Base-by-base conservation (phyloP, 2,113 vertebrate species). In the Empidonax traillii region DNA sequence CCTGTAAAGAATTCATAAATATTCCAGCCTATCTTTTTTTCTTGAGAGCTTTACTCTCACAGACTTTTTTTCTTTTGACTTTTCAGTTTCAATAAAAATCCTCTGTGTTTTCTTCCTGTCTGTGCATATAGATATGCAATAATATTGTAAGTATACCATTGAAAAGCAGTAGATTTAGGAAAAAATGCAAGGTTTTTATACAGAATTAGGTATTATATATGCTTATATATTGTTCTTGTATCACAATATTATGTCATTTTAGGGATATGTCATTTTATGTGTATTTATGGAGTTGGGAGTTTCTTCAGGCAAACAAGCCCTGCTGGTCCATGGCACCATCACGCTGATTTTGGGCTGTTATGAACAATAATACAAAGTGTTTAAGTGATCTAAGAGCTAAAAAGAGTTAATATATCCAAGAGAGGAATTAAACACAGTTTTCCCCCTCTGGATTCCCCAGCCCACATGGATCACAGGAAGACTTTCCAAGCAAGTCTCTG, bases 301-400 rank as follows among this genome's bases (percentile, higher is more conserved):
- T 72, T 93, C 22, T 25, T 52, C 41, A 56, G 44, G 23, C 28
- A 77, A 66, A 53, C 22, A 24, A 37, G 61, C 18, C 1, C 1
- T 30, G 23, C 20, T 23, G 17, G 12, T n/a, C 5, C 1, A 19
- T n/a, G 2, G 1, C 24, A 25, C 28, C 0, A 1, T 21, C 24
- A 27, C 1, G 4, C 33, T 69, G 33, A 8, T 71, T 20, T 15
- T 52, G 28, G 30, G 20, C 46, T 47, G 39, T 6, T 10, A 27
- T 22, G 62, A 69, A 6, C 27, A 10, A 12, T 8, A 39, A 41
- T 6, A 30, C 9, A 30, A 55, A 49, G 22, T 22, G 30, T 22
- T 52, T 68, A 49, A 71, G 78, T n/a, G 39, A 53, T 27, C 19
- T 49, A 46, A 46, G 56, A 74, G 23, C 22, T 23, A 66, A 25